A percentile compares a stretch with the other conserved stretches of the same genome.
Conservation (phyloP, 2,797 vertebrate genomes). For the Apogon talboti region DNA sequence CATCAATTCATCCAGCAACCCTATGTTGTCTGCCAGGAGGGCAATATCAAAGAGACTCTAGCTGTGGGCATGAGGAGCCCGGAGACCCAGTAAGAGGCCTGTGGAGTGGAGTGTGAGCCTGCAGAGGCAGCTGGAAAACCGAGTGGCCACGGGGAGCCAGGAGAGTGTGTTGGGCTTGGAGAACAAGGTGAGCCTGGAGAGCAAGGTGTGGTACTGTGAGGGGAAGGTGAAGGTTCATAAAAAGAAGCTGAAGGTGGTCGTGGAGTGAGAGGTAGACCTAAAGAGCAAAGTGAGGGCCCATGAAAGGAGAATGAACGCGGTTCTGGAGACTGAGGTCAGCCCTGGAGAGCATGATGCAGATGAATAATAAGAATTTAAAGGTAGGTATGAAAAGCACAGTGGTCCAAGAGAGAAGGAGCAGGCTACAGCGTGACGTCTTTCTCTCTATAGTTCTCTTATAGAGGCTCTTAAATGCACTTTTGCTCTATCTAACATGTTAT, state of each 20-base stretch:
- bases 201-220: slow-evolving; percentile 26
- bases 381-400: slow-evolving; percentile 15
- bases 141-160: slow-evolving; percentile 68
- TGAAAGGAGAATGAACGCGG: slow-evolving; percentile 57
- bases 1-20: slow-evolving; percentile 54
- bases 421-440: slow-evolving; percentile 1
- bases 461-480: slow-evolving; percentile 21
- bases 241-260: slow-evolving; percentile 57
- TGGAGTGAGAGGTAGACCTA: slow-evolving; percentile 46
- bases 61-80: slow-evolving; percentile 80
- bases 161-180: slow-evolving; percentile 39
- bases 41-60: slow-evolving; percentile 77
- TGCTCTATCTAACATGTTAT: slow-evolving; percentile 29
- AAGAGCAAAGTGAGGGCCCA: slow-evolving; percentile 39
- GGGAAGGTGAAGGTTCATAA: slow-evolving; percentile 22
- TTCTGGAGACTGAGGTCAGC: slow-evolving; percentile 47
- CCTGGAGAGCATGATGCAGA: slow-evolving; percentile 22
- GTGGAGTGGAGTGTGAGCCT: slow-evolving; percentile 84
- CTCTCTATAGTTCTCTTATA: slow-evolving; percentile 6
- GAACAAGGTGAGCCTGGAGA: slow-evolving; percentile 38
- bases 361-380: slow-evolving; percentile 39
- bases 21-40: slow-evolving; percentile 76
- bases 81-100: slow-evolving; percentile 78
- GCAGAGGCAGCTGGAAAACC: slow-evolving; percentile 59
- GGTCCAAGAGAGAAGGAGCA: slow-evolving; percentile 19